These are phyloP conservation scores for Australoheros facetus DNA, from an alignment of 2,797 vertebrate species.

Conservation along the genomic window DNA sequence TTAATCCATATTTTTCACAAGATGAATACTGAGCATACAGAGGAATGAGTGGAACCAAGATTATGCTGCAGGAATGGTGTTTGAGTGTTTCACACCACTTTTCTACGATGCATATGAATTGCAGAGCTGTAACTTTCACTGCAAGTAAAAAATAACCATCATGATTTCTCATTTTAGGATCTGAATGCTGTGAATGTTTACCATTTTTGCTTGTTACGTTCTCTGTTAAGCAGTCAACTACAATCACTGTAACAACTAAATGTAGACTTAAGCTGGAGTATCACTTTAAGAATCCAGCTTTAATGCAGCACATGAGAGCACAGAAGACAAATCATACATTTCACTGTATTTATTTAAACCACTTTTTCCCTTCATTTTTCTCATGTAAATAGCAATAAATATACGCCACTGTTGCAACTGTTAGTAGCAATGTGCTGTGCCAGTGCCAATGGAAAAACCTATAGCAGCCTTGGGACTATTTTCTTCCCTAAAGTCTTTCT, in stretches of 20 bases:
- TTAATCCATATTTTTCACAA: not conserved
- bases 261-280: constrained; percentile 1
- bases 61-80: not conserved
- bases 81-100: not conserved
- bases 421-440: constrained; percentile 32
- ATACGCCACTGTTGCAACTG: constrained; percentile 35
- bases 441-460: constrained; percentile 26
- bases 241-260: not conserved
- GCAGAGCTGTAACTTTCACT: not conserved
- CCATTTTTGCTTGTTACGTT: not conserved
- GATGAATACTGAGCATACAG: not conserved
- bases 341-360: constrained; percentile 34
- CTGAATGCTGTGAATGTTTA: not conserved
- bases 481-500: constrained; percentile 1
- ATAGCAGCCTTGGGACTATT: constrained; percentile 23
- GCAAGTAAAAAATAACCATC: not conserved
- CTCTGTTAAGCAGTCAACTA: not conserved
- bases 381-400: constrained; percentile 69
- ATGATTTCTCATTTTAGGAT: not conserved
- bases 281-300: constrained; percentile 29
- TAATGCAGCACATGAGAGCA: constrained; percentile 18
- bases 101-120: not conserved
- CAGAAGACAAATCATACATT: constrained; percentile 11
- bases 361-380: constrained; percentile 9
- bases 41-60: not conserved